Percentiles rank a stretch among this genome's conserved stretches.
Conservation (phyloP, 1,140 invertebrate genomes). For the Brachionus asplanchnoidis region DNA sequence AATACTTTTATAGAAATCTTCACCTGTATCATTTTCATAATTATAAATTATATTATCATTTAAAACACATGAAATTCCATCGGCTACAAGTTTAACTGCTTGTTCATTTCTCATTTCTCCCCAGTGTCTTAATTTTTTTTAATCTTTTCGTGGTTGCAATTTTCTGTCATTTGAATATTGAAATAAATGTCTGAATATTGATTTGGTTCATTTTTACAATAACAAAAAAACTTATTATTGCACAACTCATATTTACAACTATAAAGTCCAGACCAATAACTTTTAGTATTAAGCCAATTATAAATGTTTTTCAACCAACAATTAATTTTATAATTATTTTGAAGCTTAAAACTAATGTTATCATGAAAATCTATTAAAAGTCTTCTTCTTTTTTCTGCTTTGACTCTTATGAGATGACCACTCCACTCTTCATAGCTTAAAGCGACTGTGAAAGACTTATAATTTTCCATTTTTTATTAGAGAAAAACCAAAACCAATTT, state of each 20-base stretch:
- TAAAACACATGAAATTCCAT: no score
- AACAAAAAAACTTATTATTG: not conserved
- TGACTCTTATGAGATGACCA: not conserved
- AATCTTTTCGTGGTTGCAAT: no score
- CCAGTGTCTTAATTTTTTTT: no score
- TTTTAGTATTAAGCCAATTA: not conserved
- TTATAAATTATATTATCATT: no score
- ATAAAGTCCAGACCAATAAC: not conserved
- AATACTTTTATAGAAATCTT: no score
- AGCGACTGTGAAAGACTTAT: not conserved
- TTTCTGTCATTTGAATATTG: no score
- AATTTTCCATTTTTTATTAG: not conserved
- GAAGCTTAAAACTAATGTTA: not conserved
- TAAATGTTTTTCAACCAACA: not conserved
- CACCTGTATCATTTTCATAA: no score
- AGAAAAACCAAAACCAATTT: not conserved
- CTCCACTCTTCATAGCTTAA: not conserved
- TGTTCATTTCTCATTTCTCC: no score
- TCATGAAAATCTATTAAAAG: not conserved
- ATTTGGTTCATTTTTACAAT: not conserved
- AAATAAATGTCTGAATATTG: not conserved
- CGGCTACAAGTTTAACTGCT: no score
- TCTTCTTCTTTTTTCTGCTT: not conserved
- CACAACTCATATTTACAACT: not conserved
- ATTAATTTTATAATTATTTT: not conserved